Evolutionary conservation across 2,797 vertebrate genomes (phyloP).

Genomic region (Psittacula derbiana): DNA sequence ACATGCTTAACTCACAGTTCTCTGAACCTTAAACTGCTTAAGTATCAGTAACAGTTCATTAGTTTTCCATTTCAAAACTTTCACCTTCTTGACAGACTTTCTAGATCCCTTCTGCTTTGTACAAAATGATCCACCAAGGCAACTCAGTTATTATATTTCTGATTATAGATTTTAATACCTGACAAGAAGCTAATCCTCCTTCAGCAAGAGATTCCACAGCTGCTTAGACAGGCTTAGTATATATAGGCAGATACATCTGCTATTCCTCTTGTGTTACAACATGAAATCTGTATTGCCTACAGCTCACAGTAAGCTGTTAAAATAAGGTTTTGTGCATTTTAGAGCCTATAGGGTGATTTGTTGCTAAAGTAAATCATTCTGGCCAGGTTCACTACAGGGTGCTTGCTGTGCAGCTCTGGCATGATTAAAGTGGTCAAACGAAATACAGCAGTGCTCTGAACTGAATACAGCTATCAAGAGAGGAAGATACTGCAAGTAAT

Average conservation of each 20-base stretch:
- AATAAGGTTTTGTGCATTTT: neutral
- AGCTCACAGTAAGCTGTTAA: neutral
- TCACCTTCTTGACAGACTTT: neutral
- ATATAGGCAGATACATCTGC: neutral
- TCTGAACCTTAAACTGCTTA: neutral
- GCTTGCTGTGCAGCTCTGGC: neutral
- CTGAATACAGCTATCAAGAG: neutral
- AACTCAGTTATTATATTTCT: neutral
- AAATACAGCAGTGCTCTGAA: neutral
- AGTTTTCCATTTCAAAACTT: neutral
- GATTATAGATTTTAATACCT: neutral
- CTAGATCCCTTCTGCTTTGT: neutral
- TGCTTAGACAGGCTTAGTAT: neutral
- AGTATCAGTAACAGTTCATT: neutral
- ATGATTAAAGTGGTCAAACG: neutral
- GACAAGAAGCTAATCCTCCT: conserved; percentile 6
- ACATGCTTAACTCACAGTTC: neutral
- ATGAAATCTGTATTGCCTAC: neutral
- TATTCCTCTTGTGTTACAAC: neutral
- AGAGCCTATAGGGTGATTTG: neutral
- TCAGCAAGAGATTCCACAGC: neutral
- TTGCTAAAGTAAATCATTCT: neutral
- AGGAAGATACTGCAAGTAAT: neutral
- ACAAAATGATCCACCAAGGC: neutral
- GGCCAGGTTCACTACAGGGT: neutral